Evolutionary conservation across 2,888 invertebrate genomes (phyloP).

Genomic region (Hedychridium roseum): DNA sequence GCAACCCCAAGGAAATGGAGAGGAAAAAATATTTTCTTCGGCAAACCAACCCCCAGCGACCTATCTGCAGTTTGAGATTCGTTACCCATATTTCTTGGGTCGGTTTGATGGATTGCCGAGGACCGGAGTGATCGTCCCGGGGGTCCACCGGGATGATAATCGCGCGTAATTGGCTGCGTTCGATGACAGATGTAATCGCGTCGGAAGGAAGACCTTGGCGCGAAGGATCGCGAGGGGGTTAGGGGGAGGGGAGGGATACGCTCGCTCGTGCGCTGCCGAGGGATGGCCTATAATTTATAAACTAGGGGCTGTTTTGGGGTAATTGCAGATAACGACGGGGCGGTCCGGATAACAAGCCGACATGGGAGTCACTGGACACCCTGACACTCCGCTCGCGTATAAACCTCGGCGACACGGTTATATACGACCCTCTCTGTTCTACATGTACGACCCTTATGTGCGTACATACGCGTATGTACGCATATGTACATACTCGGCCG

Average conservation of each 20-base stretch:
- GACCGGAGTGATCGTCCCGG: too few relatives aligned
- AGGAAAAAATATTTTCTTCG: too few relatives aligned
- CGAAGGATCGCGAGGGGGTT: constrained; percentile 8
- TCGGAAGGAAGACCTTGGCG: constrained; percentile 19
- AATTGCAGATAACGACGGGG: constrained; percentile 63
- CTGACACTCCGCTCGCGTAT: constrained; percentile 44
- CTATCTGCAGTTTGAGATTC: too few relatives aligned
- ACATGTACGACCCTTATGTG: not conserved
- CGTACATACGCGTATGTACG: not conserved
- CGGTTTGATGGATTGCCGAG: too few relatives aligned
- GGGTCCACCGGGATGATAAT: too few relatives aligned
- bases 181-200: constrained; percentile 59
- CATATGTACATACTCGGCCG: constrained; percentile 10
- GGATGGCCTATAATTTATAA: constrained; percentile 62
- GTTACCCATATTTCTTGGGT: too few relatives aligned
- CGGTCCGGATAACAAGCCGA: constrained; percentile 63
- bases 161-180: constrained; percentile 57
- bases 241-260: constrained; percentile 14
- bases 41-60: too few relatives aligned
- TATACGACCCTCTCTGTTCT: constrained; percentile 25
- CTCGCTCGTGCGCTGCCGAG: too few relatives aligned
- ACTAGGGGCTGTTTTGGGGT: constrained; percentile 62
- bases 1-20: too few relatives aligned
- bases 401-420: constrained; percentile 39
- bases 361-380: constrained; percentile 63